phyloP scores from a whole-genome alignment of 2,888 invertebrate species.

The Noctua janthe region DNA sequence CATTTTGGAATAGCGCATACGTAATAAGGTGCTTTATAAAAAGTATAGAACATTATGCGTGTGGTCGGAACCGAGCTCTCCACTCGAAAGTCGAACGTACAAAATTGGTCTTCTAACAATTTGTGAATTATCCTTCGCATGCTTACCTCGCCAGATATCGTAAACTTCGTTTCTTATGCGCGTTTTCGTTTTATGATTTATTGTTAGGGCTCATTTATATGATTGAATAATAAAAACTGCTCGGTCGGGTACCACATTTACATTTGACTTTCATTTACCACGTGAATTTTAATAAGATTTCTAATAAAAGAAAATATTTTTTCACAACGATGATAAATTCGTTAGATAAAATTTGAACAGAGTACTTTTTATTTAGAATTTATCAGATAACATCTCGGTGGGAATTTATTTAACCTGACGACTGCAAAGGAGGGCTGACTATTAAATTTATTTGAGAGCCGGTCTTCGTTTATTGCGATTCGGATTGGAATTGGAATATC shows the following conservation, averaged over 20 bases:
- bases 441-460: conserved; percentile 71
- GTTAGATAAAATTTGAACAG: conserved; percentile 56
- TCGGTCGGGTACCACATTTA: conserved; percentile 64
- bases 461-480: conserved; percentile 67
- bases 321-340: conserved; percentile 57
- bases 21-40: conserved; percentile 63
- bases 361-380: conserved; percentile 67
- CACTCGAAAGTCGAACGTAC: conserved; percentile 64
- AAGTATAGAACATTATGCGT: conserved; percentile 60
- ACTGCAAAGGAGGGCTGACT: conserved; percentile 63
- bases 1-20: conserved; percentile 63
- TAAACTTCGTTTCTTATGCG: conserved; percentile 69
- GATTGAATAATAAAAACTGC: conserved; percentile 70
- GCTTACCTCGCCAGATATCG: conserved; percentile 68
- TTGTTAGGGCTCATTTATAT: conserved; percentile 67
- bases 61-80: conserved; percentile 60
- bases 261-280: conserved; percentile 68
- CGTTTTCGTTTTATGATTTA: conserved; percentile 71
- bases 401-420: conserved; percentile 69
- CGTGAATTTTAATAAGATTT: conserved; percentile 69
- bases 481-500: conserved; percentile 69
- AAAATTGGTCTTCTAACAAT: conserved; percentile 71
- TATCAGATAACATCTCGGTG: conserved; percentile 62
- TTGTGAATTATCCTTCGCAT: conserved; percentile 66
- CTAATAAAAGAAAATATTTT: conserved; percentile 58